phyloP scores from a whole-genome alignment of 53 echinoderm and acorn worm species.

The Crossaster papposus region DNA sequence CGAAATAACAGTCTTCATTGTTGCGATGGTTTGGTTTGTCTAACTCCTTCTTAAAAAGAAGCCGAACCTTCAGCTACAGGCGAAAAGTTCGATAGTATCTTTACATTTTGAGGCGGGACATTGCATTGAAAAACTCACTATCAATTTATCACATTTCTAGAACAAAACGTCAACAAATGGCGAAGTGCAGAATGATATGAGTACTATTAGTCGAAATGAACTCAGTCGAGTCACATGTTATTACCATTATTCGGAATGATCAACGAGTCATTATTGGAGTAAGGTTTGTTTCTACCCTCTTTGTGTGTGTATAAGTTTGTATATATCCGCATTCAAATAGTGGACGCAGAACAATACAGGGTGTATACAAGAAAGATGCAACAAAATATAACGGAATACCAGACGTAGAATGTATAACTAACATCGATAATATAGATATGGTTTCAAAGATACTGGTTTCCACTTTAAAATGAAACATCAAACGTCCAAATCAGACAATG shows the following conservation, averaged over 20 bases:
- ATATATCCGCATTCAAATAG: no score
- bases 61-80: not conserved
- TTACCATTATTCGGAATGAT: conserved; percentile 15
- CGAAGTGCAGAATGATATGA: not conserved
- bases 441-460: no score
- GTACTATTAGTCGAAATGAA: not conserved
- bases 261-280: conserved; percentile 9
- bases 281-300: conserved; percentile 12
- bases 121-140: no score
- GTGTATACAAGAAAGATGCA: no score
- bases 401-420: no score
- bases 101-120: not conserved
- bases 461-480: no score
- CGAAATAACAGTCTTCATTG: conserved; percentile 9
- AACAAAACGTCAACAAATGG: no score
- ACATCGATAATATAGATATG: no score
- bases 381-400: no score
- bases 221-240: not conserved
- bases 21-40: not conserved
- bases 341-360: no score
- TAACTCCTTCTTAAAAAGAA: not conserved
- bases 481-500: no score
- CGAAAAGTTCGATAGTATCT: not conserved
- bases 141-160: not conserved
- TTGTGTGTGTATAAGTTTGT: not conserved